These are phyloP conservation scores for Orientallactaga bullata DNA, from an alignment of 2,113 vertebrate species.

Conservation along the genomic window DNA sequence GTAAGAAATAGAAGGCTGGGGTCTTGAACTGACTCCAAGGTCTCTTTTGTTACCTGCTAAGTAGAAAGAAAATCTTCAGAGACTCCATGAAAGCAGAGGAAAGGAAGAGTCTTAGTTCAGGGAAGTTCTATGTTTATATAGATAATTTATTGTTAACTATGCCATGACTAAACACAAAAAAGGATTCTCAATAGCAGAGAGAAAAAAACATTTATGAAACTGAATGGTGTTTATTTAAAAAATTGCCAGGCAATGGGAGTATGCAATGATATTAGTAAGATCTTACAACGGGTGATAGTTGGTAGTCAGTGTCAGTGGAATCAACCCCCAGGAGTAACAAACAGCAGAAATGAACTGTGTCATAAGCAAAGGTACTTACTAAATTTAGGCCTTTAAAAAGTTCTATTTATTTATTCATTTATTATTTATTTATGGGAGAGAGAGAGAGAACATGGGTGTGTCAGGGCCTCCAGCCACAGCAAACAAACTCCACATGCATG, in stretches of 20 bases:
- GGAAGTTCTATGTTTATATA: background rate
- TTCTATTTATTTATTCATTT: too few species aligned
- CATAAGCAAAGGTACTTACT: constrained; percentile 27
- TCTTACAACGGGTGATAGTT: constrained; percentile 7
- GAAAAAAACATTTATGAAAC: background rate
- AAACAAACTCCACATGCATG: too few species aligned
- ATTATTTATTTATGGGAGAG: too few species aligned
- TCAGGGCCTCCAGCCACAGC: too few species aligned
- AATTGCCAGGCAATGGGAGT: constrained; percentile 12
- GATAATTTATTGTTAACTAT: background rate
- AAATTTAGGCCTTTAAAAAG: constrained; percentile 13
- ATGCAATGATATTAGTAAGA: constrained; percentile 36
- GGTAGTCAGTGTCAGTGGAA: background rate
- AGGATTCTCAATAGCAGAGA: background rate
- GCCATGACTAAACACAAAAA: background rate
- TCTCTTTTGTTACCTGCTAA: too few species aligned
- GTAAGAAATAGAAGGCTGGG: too few species aligned
- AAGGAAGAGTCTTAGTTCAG: background rate
- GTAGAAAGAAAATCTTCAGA: background rate
- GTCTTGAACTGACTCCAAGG: too few species aligned
- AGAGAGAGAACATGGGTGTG: too few species aligned
- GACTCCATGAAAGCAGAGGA: background rate
- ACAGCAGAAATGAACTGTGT: background rate
- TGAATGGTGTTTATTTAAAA: background rate
- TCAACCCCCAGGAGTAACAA: background rate